These are phyloP conservation scores for Nasonia giraulti DNA, from an alignment of 1,140 invertebrate genomes.

Conservation along the genomic window DNA sequence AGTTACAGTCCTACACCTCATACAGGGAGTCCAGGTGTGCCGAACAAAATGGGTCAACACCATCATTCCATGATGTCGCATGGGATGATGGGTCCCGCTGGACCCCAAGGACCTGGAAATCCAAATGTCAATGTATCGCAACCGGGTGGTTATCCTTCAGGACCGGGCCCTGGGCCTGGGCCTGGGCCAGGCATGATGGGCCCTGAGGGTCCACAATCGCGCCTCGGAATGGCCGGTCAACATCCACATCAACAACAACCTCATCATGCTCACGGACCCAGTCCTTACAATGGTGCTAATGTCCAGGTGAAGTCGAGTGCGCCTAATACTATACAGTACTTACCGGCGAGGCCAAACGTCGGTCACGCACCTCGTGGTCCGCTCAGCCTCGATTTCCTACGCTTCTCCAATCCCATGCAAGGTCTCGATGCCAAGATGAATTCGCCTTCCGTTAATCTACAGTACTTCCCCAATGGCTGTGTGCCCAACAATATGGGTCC, in stretches of 20 bases:
- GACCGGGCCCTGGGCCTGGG: conserved; percentile 37
- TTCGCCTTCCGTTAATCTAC: conserved; percentile 79
- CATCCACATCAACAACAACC: conserved; percentile 52
- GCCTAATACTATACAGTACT: conserved; percentile 98
- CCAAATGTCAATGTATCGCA: conserved; percentile 53
- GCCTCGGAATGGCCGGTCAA: conserved; percentile 69
- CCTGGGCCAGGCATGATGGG: conserved; percentile 56
- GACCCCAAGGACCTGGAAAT: conserved; percentile 32
- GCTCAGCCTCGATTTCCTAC: conserved; percentile 92
- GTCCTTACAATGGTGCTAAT: conserved; percentile 87
- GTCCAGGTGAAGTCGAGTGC: conserved; percentile 96
- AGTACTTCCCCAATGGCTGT: conserved; percentile 82
- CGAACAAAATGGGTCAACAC: conserved; percentile 70
- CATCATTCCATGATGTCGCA: conserved; percentile 68
- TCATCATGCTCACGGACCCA: conserved; percentile 65
- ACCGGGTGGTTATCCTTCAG: conserved; percentile 57
- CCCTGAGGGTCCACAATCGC: conserved; percentile 69
- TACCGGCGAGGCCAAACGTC: conserved; percentile 91
- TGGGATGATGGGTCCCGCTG: conserved; percentile 71
- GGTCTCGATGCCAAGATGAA: conserved; percentile 82
- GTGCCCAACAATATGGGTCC: conserved; percentile 64
- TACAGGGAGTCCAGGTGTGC: conserved; percentile 69
- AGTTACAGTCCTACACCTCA: conserved; percentile 72
- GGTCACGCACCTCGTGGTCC: conserved; percentile 82
- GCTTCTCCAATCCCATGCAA: conserved; percentile 86